These are phyloP conservation scores for Sylvilagus bachmani DNA, from an alignment of 2,113 vertebrate species.

Conservation along the genomic window DNA sequence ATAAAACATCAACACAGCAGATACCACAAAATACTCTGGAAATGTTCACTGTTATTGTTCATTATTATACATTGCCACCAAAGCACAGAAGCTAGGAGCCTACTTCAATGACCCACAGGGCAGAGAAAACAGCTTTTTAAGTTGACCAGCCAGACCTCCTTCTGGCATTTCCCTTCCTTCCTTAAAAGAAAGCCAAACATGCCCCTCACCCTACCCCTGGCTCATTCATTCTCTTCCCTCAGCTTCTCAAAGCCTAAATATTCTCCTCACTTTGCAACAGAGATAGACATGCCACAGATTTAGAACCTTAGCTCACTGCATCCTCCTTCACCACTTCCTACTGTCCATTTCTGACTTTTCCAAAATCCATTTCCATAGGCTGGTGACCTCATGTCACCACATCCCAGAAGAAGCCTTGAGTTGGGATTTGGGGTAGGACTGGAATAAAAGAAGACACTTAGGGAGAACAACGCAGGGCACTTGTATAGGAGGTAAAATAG, in stretches of 20 bases:
- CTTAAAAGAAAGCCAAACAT: neutral
- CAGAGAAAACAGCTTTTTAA: neutral
- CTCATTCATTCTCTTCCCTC: constrained; percentile 7
- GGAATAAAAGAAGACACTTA: neutral
- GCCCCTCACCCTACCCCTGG: neutral
- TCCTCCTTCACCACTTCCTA: neutral
- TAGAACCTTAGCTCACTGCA: neutral
- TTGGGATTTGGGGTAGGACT: neutral
- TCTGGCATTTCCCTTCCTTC: neutral
- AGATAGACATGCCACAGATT: neutral
- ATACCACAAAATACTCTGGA: neutral
- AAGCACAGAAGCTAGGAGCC: neutral
- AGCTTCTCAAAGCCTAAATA: constrained; percentile 19
- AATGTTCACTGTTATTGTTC: neutral
- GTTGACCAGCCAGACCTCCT: neutral
- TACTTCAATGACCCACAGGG: neutral
- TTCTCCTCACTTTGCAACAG: neutral
- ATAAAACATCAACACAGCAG: neutral
- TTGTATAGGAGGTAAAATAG: neutral
- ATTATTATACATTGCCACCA: neutral
- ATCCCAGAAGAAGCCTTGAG: neutral
- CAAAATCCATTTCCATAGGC: neutral
- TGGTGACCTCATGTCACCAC: neutral
- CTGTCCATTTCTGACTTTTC: neutral
- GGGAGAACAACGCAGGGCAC: neutral